Evolutionary conservation across 2,113 vertebrate genomes (phyloP).

Genomic region (Sebastes schlegelii): DNA sequence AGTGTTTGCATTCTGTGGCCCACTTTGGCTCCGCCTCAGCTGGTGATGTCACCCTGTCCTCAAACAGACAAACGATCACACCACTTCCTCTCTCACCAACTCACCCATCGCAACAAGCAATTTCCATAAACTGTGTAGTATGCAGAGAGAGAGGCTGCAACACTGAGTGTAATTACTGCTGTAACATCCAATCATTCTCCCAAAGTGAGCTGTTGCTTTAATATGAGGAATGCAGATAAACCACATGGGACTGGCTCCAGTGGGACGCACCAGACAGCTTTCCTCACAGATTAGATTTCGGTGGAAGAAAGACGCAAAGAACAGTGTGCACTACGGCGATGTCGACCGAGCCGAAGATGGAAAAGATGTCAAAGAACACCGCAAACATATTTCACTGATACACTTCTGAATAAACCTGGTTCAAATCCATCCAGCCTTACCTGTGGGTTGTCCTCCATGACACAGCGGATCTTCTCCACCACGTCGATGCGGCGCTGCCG

Average conservation of each 20-base stretch:
- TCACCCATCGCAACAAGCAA: background rate
- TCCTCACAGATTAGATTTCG: conserved; percentile 41
- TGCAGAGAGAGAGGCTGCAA: background rate
- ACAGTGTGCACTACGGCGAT: conserved; percentile 38
- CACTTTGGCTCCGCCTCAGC: background rate
- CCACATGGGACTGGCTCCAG: conserved; percentile 17
- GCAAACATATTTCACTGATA: background rate
- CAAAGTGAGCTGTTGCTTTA: conserved; percentile 32
- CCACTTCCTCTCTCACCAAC: background rate
- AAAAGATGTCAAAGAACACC: background rate
- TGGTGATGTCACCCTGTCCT: background rate
- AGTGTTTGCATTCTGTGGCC: background rate
- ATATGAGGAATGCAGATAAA: conserved; percentile 36
- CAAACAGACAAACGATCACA: background rate
- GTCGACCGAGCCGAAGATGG: conserved; percentile 20
- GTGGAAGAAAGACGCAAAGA: conserved; percentile 14
- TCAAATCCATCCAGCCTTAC: conserved; percentile 72
- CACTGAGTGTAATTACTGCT: background rate
- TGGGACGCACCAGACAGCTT: conserved; percentile 25
- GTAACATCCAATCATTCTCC: conserved; percentile 22
- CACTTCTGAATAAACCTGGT: background rate
- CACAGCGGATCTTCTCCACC: conserved; percentile 94
- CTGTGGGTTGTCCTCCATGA: conserved; percentile 96
- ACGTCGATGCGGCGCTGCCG: conserved; percentile 94
- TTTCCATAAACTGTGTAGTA: background rate